Evolutionary conservation across 2,797 vertebrate species (phyloP), one percentile per base, ranked within the genome.

Genomic region (Lagocephalus sceleratus): DNA sequence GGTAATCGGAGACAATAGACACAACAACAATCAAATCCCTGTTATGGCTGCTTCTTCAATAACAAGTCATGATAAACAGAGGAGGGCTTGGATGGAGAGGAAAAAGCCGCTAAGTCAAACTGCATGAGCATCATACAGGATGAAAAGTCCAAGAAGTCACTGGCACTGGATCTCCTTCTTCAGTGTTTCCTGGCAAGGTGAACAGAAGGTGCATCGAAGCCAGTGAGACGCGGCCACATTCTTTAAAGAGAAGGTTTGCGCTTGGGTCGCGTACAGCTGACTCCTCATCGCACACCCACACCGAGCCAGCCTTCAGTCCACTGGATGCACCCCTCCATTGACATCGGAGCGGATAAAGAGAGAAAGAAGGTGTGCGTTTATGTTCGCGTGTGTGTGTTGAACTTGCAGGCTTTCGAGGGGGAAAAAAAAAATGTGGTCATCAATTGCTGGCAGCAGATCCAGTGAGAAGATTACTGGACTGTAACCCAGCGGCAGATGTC

Each of bases 401-500:
- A 68, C 59, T 77, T 70, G 79, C 32, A 65, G 78, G 81, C 74
- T 82, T 87, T 83, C 71, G 69, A 73, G 79, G 75, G 54, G 32
- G 32, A 12, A 35, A 19, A 42, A 35, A 63, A 65, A 82, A 85
- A 86, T 86, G 84, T 90, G 89, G 85, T 92, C 90, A 92, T 90
- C 90, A 89, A 89, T 89, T 90, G 87, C 86, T 92, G 90, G 91
- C 90, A 90, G 84, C 75, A 75, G 85, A 89, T 90, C 77, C 83
- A 89, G 87, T 81, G 78, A 85, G 71, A 88, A 90, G 86, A 92
- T 91, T 90, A 90, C 91, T 92, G 90, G 90, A 91, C 67, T 82
- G 83, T 85, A 88, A 90, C 87, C 84, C 85, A 86, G 86, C 75
- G 78, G 90, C 90, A 92, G 91, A 92, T 92, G 90, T 90, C 88